Conservation (phyloP, 2,888 invertebrate genomes). For the Phengaris alcon region DNA sequence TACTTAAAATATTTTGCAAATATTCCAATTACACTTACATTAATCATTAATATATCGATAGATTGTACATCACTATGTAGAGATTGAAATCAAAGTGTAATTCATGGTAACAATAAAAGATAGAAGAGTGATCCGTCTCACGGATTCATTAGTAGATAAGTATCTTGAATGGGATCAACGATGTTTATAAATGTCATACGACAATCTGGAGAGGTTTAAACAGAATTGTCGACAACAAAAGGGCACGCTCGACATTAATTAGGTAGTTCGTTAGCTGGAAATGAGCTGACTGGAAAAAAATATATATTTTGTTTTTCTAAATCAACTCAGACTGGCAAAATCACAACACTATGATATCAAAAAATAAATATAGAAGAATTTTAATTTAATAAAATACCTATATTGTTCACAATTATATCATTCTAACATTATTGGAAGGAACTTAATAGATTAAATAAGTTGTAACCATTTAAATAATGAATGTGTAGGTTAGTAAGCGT, state of each 20-base stretch:
- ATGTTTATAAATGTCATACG: conserved; percentile 44
- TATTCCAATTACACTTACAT: background rate
- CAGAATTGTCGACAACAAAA: conserved; percentile 23
- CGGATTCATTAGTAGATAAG: conserved; percentile 60
- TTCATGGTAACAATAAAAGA: conserved; percentile 58
- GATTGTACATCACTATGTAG: conserved; percentile 42
- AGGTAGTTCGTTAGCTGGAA: conserved; percentile 17
- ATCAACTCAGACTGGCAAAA: background rate
- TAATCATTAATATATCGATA: conserved; percentile 9
- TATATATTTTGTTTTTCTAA: background rate
- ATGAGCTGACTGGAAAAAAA: conserved; percentile 3
- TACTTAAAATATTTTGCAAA: too few species aligned
- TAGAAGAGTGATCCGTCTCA: conserved; percentile 51
- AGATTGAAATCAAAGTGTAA: conserved; percentile 52
- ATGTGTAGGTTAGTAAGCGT: conserved; percentile 49
- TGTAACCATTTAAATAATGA: conserved; percentile 67
- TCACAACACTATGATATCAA: too few species aligned
- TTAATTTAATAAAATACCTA: too few species aligned
- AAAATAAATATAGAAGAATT: too few species aligned
- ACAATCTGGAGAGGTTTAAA: conserved; percentile 26
- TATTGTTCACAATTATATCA: background rate
- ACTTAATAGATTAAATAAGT: conserved; percentile 46
- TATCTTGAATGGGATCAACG: conserved; percentile 44
- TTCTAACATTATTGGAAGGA: background rate
- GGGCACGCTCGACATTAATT: conserved; percentile 25